Evolutionary conservation across 2,797 vertebrate species (phyloP).

Genomic region (Tokudaia muenninki): DNA sequence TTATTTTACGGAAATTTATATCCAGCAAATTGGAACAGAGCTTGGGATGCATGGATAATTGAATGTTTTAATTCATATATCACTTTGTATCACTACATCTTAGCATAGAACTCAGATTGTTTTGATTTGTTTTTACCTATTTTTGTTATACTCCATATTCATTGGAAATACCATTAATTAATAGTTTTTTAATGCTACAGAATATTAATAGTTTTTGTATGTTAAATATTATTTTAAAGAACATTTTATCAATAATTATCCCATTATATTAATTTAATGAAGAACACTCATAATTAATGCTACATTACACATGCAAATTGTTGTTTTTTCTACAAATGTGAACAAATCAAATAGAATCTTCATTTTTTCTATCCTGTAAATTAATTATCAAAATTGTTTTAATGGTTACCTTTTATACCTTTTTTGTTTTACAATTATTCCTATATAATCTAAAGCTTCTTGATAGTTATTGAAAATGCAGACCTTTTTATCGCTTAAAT

Average conservation of each 20-base stretch:
- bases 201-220: background rate
- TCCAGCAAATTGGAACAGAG: background rate
- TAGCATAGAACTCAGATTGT: background rate
- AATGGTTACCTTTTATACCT: background rate
- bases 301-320: background rate
- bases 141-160: background rate
- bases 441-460: background rate
- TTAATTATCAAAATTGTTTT: background rate
- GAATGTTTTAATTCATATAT: background rate
- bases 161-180: background rate
- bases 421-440: background rate
- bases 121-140: background rate
- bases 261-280: background rate
- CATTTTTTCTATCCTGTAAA: background rate
- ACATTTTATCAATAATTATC: background rate
- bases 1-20: background rate
- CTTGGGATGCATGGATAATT: background rate
- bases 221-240: background rate
- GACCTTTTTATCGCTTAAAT: background rate
- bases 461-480: fast-evolving
- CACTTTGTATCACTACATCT: background rate
- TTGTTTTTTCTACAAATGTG: background rate
- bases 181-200: background rate
- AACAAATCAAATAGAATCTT: background rate
- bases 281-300: background rate